phyloP scores from a whole-genome alignment of 2,888 invertebrate species.

The Hybos culiciformis region DNA sequence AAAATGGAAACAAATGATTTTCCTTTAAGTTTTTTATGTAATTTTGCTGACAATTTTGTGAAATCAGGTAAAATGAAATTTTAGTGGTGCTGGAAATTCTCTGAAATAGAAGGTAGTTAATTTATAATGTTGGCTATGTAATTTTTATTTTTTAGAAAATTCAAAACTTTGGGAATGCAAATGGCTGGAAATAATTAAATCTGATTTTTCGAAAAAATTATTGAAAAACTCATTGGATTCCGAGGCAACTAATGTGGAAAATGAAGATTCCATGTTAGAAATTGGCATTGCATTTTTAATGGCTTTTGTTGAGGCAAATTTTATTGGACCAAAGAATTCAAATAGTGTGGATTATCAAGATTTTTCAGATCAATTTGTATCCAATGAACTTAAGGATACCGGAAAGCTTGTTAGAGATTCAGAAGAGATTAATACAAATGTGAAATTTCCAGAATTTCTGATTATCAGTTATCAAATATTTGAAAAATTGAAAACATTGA shows the following conservation, averaged over 20 bases:
- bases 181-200: too few species aligned
- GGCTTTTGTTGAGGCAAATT: slow-evolving; percentile 67
- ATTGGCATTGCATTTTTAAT: slow-evolving; percentile 52
- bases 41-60: too few species aligned
- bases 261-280: slow-evolving; percentile 11
- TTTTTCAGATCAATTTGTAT: slow-evolving; percentile 26
- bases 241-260: background rate
- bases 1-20: too few species aligned
- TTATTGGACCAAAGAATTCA: slow-evolving; percentile 54
- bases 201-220: slow-evolving; percentile 15
- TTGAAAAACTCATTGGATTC: slow-evolving; percentile 11
- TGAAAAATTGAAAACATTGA: too few species aligned
- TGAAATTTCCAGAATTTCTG: slow-evolving; percentile 40
- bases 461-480: slow-evolving; percentile 35
- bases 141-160: too few species aligned
- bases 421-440: slow-evolving; percentile 53
- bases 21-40: too few species aligned
- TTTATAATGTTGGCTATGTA: too few species aligned
- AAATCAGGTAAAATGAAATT: too few species aligned
- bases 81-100: too few species aligned
- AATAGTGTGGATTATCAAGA: slow-evolving; percentile 33
- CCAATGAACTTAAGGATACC: slow-evolving; percentile 33
- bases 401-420: slow-evolving; percentile 42
- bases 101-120: too few species aligned
- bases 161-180: too few species aligned